phyloP scores from a whole-genome alignment of 2,113 vertebrate genomes.

The Onychostoma macrolepis region DNA sequence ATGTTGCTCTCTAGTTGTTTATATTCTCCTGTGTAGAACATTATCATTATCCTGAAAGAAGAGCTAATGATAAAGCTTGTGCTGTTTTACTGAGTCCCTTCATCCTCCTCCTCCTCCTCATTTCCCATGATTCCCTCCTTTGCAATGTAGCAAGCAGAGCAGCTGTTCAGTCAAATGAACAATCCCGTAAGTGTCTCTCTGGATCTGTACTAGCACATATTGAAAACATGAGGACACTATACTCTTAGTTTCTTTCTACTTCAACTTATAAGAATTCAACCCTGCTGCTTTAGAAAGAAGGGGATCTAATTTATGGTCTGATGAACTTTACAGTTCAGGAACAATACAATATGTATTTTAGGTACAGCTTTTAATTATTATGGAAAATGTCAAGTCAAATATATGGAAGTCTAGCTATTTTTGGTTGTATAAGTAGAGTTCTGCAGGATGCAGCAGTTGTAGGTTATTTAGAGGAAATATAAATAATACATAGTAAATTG shows the following conservation, averaged over 20 bases:
- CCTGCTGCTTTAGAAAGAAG: background rate
- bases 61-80: conserved; percentile 77
- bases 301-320: background rate
- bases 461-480: background rate
- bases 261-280: background rate
- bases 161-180: conserved; percentile 99
- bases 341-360: background rate
- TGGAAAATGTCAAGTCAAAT: background rate
- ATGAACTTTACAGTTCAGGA: background rate
- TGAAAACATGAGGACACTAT: conserved; percentile 91
- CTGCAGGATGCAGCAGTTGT: background rate
- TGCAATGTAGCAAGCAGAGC: conserved; percentile 99
- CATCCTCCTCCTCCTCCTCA: conserved; percentile 51
- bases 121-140: conserved; percentile 81
- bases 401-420: background rate
- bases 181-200: conserved; percentile 93
- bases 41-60: conserved; percentile 42
- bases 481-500: background rate
- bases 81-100: conserved; percentile 86
- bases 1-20: conserved; percentile 13
- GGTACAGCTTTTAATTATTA: background rate
- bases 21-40: conserved; percentile 13
- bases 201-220: conserved; percentile 71
- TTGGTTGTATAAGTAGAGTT: background rate
- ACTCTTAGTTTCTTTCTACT: too few species aligned